A percentile compares a stretch with the other conserved stretches of the same genome.
phyloP scores from a whole-genome alignment of 2,113 vertebrate genomes.

The Solea solea region DNA sequence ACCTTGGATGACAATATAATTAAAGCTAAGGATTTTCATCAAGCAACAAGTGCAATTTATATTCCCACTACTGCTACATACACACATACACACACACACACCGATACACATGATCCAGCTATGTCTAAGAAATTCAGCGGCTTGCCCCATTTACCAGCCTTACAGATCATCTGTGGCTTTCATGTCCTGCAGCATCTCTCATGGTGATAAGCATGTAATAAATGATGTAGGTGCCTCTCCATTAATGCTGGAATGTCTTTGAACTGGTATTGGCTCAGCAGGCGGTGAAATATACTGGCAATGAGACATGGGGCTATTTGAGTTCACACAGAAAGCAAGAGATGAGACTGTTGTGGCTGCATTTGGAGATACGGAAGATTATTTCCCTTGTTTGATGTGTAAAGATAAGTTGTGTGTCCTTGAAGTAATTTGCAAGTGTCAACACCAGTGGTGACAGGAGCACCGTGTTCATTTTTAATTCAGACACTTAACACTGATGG shows the following conservation, averaged over 20 bases:
- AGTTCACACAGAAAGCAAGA: slow-evolving; percentile 3
- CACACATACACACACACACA: slow-evolving; percentile 7
- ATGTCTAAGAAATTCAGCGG: background rate
- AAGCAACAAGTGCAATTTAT: background rate
- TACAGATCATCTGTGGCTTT: slow-evolving; percentile 8
- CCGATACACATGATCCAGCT: background rate
- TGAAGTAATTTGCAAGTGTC: slow-evolving; percentile 17
- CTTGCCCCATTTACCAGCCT: background rate
- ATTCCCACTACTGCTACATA: background rate
- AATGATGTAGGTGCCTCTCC: background rate
- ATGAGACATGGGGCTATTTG: slow-evolving; percentile 9
- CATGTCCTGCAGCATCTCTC: slow-evolving; percentile 15
- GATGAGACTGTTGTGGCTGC: slow-evolving; percentile 8
- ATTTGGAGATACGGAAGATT: slow-evolving; percentile 18
- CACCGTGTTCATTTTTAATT: background rate
- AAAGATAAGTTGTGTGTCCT: slow-evolving; percentile 27
- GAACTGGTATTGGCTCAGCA: slow-evolving; percentile 27
- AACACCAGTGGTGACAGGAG: background rate
- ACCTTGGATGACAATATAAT: slow-evolving; percentile 22
- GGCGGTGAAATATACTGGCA: background rate
- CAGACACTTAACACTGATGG: background rate
- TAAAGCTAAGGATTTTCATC: slow-evolving; percentile 25
- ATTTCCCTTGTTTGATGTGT: slow-evolving; percentile 24
- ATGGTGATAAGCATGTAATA: slow-evolving; percentile 7
- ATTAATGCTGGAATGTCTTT: slow-evolving; percentile 4